Evolutionary conservation across 2,888 invertebrate species (phyloP), one percentile per base, ranked within the genome.

Genomic region (Iphiclides podalirius): DNA sequence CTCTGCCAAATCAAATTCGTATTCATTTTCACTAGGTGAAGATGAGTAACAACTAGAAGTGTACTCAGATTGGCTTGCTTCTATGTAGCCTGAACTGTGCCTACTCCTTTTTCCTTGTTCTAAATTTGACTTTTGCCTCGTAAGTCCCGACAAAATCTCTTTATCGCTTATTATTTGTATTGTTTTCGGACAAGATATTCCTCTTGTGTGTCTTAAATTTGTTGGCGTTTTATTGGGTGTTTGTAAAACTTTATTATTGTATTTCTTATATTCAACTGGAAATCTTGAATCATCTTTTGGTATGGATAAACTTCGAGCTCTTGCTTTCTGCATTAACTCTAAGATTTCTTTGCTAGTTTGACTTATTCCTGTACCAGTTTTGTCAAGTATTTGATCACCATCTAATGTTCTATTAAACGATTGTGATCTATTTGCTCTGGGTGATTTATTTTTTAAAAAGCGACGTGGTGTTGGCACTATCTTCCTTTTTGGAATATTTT

Each of bases 341-440:
- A 90, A 75, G 33, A 90, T 89, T 66, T 89, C 89, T 59, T 61
- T 70, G 60, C 85, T 84, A 9, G 89, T 88, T 67, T 87, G 78
- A 61, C 81, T 89, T 77, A 89, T 83, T 57, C 75, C 77, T 50
- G 78, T 78, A 38, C 76, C 81, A 53, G 76, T 76, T 67, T 72
- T 82, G 50, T 86, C 87, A 47, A 76, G 60, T 9, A 69, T 63
- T 61, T 62, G 70, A 3, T 72, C 52, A 26, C 75, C 70, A 59
- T 90, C 90, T 59, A 79, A 63, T 1, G 14, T 16, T 64, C 85
- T 74, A 26, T 90, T 89, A 9, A 90, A 87, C 1, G 92, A 92
- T 64, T 90, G 90, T 20, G 92, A 91, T 49, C 92, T 75, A 47
- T 91, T 90, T 0, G 75, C 70, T 67, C 78, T 82, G 11, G 87